Percentiles rank a stretch among this genome's conserved stretches.
These are phyloP conservation scores for Pammene fasciana DNA, from an alignment of 2,888 invertebrate genomes.

Conservation along the genomic window DNA sequence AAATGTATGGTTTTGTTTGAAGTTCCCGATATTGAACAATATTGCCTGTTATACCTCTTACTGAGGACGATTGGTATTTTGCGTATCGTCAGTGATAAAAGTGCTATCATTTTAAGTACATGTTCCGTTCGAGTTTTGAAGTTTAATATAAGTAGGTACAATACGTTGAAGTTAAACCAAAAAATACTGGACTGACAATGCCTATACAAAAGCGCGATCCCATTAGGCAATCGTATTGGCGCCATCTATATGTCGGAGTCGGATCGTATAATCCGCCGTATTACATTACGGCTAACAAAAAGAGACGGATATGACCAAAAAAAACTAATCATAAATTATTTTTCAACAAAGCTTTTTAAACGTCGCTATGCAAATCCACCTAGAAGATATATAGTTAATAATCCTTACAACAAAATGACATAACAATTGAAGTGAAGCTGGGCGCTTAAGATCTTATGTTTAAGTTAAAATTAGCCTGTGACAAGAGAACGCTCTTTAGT, in stretches of 20 bases:
- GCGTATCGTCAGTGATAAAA: conserved; percentile 1
- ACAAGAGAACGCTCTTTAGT: conserved; percentile 22
- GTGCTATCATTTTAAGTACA: too few species aligned
- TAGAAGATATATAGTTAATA: neutral
- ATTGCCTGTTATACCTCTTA: neutral
- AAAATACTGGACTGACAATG: too few species aligned
- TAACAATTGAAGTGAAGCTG: neutral
- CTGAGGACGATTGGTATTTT: neutral
- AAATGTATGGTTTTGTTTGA: conserved; percentile 1
- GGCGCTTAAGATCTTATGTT: neutral
- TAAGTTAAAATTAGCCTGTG: neutral
- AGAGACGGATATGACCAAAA: too few species aligned
- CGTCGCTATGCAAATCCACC: conserved; percentile 13
- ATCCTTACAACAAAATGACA: neutral
- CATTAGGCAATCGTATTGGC: too few species aligned
- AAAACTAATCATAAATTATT: too few species aligned
- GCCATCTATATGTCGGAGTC: too few species aligned
- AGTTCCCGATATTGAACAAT: conserved; percentile 8
- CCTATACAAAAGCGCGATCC: too few species aligned
- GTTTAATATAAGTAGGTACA: too few species aligned
- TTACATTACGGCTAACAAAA: too few species aligned
- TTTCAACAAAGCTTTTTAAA: neutral
- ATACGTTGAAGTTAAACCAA: too few species aligned
- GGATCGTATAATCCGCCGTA: too few species aligned
- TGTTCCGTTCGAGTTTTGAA: too few species aligned